phyloP scores from a whole-genome alignment of 2,797 vertebrate genomes.

The Rhinatrema bivittatum region DNA sequence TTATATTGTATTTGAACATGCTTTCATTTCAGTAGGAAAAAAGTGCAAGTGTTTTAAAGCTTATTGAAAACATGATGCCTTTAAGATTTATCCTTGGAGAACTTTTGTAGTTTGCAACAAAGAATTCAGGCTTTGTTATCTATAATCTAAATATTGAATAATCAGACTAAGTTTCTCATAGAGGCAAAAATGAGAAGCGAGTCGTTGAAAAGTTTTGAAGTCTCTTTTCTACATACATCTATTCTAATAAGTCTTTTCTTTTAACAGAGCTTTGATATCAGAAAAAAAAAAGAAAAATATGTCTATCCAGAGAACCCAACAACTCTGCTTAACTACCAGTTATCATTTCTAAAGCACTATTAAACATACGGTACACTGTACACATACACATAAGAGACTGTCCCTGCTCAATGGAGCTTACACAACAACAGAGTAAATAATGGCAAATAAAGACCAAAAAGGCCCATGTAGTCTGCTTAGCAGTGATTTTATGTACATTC shows the following conservation, averaged over 20 bases:
- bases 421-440: too few relatives aligned
- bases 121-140: constrained; percentile 13
- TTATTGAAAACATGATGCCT: constrained; percentile 18
- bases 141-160: background rate
- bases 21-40: constrained; percentile 13
- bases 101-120: constrained; percentile 4
- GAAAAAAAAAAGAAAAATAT: constrained; percentile 47
- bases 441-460: too few relatives aligned
- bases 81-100: background rate
- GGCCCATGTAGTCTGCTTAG: too few relatives aligned
- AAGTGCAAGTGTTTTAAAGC: constrained; percentile 15
- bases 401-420: too few relatives aligned
- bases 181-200: constrained; percentile 10
- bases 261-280: constrained; percentile 17
- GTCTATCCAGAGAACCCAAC: constrained; percentile 35
- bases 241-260: constrained; percentile 31
- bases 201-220: constrained; percentile 2
- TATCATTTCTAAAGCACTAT: too few relatives aligned
- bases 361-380: too few relatives aligned
- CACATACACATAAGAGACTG: too few relatives aligned
- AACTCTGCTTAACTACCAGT: too few relatives aligned
- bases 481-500: too few relatives aligned
- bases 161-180: constrained; percentile 1
- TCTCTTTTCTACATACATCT: constrained; percentile 16
- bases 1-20: constrained; percentile 9